Base-by-base conservation (phyloP, 2,888 invertebrate species). In the Eupsilia transversa region DNA sequence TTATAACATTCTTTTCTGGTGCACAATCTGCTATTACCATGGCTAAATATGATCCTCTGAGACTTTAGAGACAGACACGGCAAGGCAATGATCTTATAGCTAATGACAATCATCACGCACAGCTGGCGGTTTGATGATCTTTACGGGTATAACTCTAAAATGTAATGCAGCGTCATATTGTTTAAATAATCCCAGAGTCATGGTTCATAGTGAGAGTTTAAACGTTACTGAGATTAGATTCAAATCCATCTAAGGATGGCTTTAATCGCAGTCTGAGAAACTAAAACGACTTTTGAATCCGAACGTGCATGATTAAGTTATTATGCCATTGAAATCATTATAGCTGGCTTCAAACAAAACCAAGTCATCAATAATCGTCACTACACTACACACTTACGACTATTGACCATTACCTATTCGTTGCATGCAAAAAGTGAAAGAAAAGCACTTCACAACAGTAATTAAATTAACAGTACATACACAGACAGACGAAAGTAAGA, bases 401-500 rank as follows among this genome's bases (percentile, higher is more conserved):
- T 17, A 77, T 74, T n/a, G 14, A 64, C n/a, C 17, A 52, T 17
- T 33, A 41, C 3, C 61, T 41, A 20, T 63, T 43, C 52, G 30
- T 52, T n/a, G 49, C 76, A 77, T 77, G 75, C 73, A 67, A 77
- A 72, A 85, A 79, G 69, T 79, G 69, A 82, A 74, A 72, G 64
- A 85, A 66, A 61, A 71, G 14, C 27, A 57, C 33, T 73, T 14
- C n/a, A 41, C n/a, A 61, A 69, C 17, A 57, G 10, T 70, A 79
- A 79, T 79, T 76, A 71, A 79, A 74, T 72, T 30, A 75, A 57
- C 52, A 69, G 23, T 57, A 33, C 41, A 68, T 57, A 30, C 35
- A 71, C 66, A 64, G 76, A 82, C 52, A 77, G 60, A 72, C 60
- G 80, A 84, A 86, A 84, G 79, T 76, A 71, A 84, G 68, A 76